Conservation (phyloP, 2,888 invertebrate species). For the Phalera bucephala region DNA sequence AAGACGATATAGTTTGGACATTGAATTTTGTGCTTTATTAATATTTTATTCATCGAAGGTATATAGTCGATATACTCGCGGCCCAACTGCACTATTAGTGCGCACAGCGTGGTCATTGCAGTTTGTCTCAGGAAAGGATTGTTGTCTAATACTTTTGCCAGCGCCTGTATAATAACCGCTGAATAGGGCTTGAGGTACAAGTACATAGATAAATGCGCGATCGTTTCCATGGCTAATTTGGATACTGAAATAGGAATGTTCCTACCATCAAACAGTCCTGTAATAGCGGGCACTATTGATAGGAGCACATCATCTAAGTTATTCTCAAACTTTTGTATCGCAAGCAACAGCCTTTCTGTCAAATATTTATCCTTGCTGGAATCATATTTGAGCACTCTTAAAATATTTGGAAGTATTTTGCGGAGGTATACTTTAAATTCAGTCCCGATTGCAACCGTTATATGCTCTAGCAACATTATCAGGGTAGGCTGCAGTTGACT, state of each 20-base stretch:
- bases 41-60: constrained; percentile 93
- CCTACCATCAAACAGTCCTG: constrained; percentile 93
- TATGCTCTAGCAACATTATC: constrained; percentile 95
- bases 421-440: constrained; percentile 98
- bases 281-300: constrained; percentile 96
- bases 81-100: constrained; percentile 94
- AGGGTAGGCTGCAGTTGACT: constrained; percentile 93
- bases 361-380: constrained; percentile 91
- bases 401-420: constrained; percentile 95
- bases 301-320: constrained; percentile 98
- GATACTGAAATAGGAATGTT: constrained; percentile 92
- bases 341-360: constrained; percentile 91
- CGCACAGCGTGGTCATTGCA: constrained; percentile 96
- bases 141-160: constrained; percentile 93
- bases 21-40: constrained; percentile 90
- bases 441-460: constrained; percentile 95
- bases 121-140: constrained; percentile 89
- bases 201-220: constrained; percentile 93
- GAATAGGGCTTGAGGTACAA: constrained; percentile 96
- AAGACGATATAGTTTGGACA: constrained; percentile 91
- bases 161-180: constrained; percentile 95
- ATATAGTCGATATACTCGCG: constrained; percentile 96
- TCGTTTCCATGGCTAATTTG: constrained; percentile 90
- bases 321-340: constrained; percentile 96
- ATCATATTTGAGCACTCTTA: constrained; percentile 95